These are phyloP conservation scores for Gambusia holbrooki DNA, from an alignment of 2,113 vertebrate species.

Conservation along the genomic window DNA sequence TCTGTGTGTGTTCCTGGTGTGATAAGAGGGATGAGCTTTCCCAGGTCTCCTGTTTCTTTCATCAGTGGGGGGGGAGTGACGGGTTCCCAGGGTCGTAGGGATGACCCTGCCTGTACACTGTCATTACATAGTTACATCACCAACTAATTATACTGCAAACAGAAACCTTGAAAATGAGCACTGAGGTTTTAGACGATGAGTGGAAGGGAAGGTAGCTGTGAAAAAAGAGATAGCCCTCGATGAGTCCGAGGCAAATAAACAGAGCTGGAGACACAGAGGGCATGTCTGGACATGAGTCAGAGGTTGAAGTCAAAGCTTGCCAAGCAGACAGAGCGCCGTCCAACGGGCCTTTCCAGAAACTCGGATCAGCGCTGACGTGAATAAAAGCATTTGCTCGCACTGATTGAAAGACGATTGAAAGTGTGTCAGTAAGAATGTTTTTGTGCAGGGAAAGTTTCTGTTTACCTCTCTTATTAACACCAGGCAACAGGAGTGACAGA, in stretches of 20 bases:
- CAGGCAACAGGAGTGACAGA: slow-evolving; percentile 61
- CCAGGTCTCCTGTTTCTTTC: slow-evolving; percentile 74
- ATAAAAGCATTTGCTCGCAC: slow-evolving; percentile 33
- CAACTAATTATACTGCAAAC: slow-evolving; percentile 63
- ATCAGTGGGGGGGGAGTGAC: slow-evolving; percentile 69
- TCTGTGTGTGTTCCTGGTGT: slow-evolving; percentile 56
- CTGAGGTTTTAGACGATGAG: slow-evolving; percentile 27
- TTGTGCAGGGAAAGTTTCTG: slow-evolving; percentile 35
- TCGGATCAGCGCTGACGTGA: slow-evolving; percentile 53
- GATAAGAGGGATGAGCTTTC: slow-evolving; percentile 77
- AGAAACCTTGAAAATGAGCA: slow-evolving; percentile 18
- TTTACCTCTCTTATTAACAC: slow-evolving; percentile 48
- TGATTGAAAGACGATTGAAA: slow-evolving; percentile 33
- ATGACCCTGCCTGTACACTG: slow-evolving; percentile 63
- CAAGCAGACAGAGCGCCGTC: slow-evolving; percentile 40
- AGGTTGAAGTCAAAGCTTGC: slow-evolving; percentile 57
- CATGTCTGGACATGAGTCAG: slow-evolving; percentile 73
- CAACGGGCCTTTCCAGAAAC: slow-evolving; percentile 57
- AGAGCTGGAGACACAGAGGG: slow-evolving; percentile 30
- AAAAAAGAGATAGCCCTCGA: slow-evolving; percentile 39
- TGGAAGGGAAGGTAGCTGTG: slow-evolving; percentile 31
- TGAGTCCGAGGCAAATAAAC: slow-evolving; percentile 40
- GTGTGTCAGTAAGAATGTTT: slow-evolving; percentile 15
- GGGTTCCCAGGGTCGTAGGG: slow-evolving; percentile 77
- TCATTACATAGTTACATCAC: slow-evolving; percentile 75